Conservation (phyloP, 2,113 vertebrate species). For the Rutilus rutilus region DNA sequence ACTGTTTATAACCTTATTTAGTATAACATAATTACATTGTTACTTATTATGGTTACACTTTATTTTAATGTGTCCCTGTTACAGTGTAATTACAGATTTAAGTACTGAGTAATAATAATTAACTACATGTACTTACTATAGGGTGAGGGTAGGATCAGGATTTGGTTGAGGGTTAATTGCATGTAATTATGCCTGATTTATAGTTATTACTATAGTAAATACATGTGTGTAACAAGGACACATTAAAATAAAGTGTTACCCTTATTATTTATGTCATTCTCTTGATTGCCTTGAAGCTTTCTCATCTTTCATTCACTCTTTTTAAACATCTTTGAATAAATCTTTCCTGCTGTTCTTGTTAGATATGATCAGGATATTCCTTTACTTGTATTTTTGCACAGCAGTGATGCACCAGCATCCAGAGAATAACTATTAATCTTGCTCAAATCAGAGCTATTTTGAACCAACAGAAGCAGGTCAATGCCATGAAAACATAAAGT, state of each 20-base stretch:
- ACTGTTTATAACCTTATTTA: background rate
- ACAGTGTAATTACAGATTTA: no score
- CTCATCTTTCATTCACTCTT: background rate
- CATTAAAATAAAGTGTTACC: no score
- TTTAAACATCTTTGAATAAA: background rate
- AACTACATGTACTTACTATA: no score
- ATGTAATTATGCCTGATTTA: no score
- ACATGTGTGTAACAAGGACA: no score
- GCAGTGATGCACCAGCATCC: constrained; percentile 57
- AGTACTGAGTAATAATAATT: no score
- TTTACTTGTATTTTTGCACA: constrained; percentile 61
- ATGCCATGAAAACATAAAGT: constrained; percentile 66
- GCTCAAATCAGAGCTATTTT: constrained; percentile 79
- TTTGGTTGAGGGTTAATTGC: no score
- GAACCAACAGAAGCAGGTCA: constrained; percentile 77
- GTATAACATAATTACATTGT: background rate
- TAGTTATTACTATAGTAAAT: no score
- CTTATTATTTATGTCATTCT: background rate
- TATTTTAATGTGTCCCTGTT: no score
- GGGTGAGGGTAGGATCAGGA: no score
- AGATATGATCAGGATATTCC: constrained; percentile 66
- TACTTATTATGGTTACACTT: no score
- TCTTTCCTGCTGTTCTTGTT: constrained; percentile 36
- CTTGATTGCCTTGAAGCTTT: no score
- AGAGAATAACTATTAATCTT: constrained; percentile 74